Percentiles rank a stretch among this genome's conserved stretches.
phyloP scores from a whole-genome alignment of 2,113 vertebrate genomes.

The Heterochromis multidens region DNA sequence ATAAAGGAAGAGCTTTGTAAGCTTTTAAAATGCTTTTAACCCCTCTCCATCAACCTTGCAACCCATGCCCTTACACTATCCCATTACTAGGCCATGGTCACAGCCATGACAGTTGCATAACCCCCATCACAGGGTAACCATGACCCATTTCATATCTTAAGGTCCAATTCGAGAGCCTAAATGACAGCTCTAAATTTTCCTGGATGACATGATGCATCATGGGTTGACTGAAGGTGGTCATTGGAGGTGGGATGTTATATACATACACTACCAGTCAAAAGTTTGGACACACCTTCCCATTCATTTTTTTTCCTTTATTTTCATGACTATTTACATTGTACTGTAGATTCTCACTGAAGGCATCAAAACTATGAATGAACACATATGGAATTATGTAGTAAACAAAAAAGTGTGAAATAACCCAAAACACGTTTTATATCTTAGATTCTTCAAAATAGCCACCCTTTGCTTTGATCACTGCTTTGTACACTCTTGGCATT shows the following conservation, averaged over 20 bases:
- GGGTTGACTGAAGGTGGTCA: conserved; percentile 12
- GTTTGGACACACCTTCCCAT: too few relatives aligned
- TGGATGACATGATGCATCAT: conserved; percentile 24
- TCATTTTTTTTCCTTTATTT: too few relatives aligned
- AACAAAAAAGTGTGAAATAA: too few relatives aligned
- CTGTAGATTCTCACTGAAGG: too few relatives aligned
- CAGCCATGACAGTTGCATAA: conserved; percentile 65
- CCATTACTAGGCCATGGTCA: conserved; percentile 60
- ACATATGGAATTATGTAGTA: too few relatives aligned
- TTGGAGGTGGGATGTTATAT: conserved; percentile 13
- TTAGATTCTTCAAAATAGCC: too few relatives aligned
- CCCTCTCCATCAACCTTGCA: not conserved
- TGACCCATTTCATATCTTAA: conserved; percentile 57
- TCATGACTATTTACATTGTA: too few relatives aligned
- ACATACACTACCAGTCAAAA: too few relatives aligned
- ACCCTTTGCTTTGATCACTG: too few relatives aligned
- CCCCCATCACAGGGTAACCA: conserved; percentile 54
- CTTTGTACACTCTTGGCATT: too few relatives aligned
- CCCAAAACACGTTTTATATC: too few relatives aligned
- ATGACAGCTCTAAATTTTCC: conserved; percentile 58
- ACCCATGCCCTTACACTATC: conserved; percentile 6
- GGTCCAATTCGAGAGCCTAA: conserved; percentile 51
- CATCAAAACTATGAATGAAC: too few relatives aligned
- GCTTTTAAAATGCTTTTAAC: conserved; percentile 58
- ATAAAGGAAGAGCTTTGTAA: conserved; percentile 20